These are phyloP conservation scores for Ciconia nigra DNA, from an alignment of 2,797 vertebrate species.

Conservation along the genomic window DNA sequence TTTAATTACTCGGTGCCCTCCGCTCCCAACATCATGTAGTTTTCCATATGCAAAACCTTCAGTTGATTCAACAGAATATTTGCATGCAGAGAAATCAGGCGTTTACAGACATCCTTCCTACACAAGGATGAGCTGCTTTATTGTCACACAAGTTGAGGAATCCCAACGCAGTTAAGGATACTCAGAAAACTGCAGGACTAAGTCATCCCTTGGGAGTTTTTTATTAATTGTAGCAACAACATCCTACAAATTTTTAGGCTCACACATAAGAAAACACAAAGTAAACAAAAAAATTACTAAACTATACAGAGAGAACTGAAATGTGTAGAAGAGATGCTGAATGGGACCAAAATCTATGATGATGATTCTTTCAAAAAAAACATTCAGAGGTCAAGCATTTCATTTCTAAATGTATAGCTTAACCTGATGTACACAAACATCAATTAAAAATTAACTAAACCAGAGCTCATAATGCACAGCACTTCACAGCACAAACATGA, in stretches of 20 bases:
- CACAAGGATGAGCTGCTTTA: neutral
- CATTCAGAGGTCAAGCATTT: neutral
- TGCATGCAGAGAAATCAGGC: neutral
- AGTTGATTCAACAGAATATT: neutral
- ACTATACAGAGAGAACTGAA: neutral
- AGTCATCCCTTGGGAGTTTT: neutral
- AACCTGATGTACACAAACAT: neutral
- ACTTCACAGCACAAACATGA: neutral
- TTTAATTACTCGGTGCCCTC: neutral
- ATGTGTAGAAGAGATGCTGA: neutral
- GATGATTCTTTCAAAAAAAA: neutral
- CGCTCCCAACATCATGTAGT: neutral
- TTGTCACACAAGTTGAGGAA: neutral
- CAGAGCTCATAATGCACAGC: neutral
- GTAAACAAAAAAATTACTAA: neutral
- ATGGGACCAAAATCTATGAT: neutral
- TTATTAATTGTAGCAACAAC: neutral
- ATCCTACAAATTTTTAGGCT: neutral
- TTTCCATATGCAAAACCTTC: neutral
- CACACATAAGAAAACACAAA: neutral
- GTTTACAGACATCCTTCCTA: neutral
- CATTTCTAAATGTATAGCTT: neutral
- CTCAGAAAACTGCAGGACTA: neutral
- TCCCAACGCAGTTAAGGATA: neutral
- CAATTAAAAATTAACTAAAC: neutral